Conservation (phyloP, 2,797 vertebrate species). For the Emydoidea blandingii region DNA sequence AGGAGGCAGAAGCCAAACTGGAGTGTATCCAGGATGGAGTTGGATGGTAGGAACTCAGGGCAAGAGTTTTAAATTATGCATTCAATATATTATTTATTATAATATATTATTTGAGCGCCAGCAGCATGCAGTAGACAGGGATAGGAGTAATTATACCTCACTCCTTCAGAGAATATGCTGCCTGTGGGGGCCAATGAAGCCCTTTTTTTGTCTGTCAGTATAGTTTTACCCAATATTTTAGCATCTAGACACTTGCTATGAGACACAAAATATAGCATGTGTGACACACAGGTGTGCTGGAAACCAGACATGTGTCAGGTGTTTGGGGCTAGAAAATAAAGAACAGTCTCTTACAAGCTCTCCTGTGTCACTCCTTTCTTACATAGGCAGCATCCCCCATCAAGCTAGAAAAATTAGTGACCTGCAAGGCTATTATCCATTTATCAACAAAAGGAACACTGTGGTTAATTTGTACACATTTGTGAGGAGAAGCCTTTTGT, state of each 20-base stretch:
- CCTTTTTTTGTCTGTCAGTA: neutral
- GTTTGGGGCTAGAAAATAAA: neutral
- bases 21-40: neutral
- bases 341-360: neutral
- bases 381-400: rapidly evolving
- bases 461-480: neutral
- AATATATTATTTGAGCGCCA: neutral
- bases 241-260: neutral
- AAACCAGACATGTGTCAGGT: rapidly evolving
- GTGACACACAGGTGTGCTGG: neutral
- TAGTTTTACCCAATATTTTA: neutral
- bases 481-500: neutral
- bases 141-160: neutral
- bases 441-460: neutral
- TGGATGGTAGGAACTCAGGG: neutral
- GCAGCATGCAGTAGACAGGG: neutral
- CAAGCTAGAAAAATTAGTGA: neutral
- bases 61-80: neutral
- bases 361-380: neutral
- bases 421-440: neutral
- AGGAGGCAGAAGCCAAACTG: neutral
- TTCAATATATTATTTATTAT: neutral
- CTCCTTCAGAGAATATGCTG: neutral
- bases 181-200: neutral
- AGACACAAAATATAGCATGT: neutral